Base-by-base conservation (phyloP, 2,113 vertebrate species). In the Lepisosteus oculatus region DNA sequence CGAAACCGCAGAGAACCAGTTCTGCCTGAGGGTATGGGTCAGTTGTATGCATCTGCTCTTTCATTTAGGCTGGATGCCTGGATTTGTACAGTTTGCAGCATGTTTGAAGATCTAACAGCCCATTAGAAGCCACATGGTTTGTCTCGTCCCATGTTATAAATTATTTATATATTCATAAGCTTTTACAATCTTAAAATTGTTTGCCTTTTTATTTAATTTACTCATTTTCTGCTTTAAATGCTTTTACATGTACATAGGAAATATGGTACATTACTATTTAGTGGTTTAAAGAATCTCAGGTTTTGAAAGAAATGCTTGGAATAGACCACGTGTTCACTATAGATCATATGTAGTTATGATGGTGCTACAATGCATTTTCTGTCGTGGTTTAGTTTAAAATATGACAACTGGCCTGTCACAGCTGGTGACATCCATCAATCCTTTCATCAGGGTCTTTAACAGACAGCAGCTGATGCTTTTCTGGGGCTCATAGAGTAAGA, bases 341-440 rank as follows among this genome's bases (percentile, higher is more conserved):
- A 51, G 47, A 6, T 51, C 8, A 51, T 51, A 51, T 51, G 5
- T 51, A 9, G 47, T 9, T 51, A 45, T 71, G 56, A 47, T 43
- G 65, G 57, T 55, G 61, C 42, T 14, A 57, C 6, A 11, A 42
- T 43, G 43, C 29, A 62, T 45, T 55, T n/a, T 65, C 41, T 29
- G 12, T 65, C 61, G 44, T 65, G 51, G 61, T 13, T 17, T 55
- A 12, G 41, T 57, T 17, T 68, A 54, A 61, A 11, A 17, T 11
- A n/a, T 55, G 41, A 54, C 68, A 71, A 68, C 65, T 68, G 65
- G 51, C 8, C 11, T 3, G 11, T 41, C 64, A 43, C 72, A 65
- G 66, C 73, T 74, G 56, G 55, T 61, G 62, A 59, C 74, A 67
- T 56, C 47, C 73, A 70, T 67, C 71, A 57, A n/a, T 72, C 62